phyloP scores from a whole-genome alignment of 2,888 invertebrate species.

The Dryobota labecula region DNA sequence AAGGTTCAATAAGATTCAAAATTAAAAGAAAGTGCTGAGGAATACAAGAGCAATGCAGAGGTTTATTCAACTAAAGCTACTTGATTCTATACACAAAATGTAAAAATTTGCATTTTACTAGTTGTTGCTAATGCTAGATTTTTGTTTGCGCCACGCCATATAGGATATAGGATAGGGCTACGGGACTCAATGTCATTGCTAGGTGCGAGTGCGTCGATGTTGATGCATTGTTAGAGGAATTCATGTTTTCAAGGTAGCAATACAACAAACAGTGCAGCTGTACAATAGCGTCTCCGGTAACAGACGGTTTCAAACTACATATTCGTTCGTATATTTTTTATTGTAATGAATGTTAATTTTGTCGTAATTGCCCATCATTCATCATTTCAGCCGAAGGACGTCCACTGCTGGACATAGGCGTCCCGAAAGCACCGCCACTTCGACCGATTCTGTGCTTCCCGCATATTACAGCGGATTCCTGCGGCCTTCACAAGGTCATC shows the following conservation, averaged over 20 bases:
- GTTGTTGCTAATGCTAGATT: too few relatives aligned
- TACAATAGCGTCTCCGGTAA: not conserved
- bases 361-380: not conserved
- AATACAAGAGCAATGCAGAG: not conserved
- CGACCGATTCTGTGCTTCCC: too few relatives aligned
- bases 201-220: not conserved
- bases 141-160: not conserved
- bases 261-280: not conserved
- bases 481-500: too few relatives aligned
- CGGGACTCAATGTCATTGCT: not conserved
- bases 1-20: too few relatives aligned
- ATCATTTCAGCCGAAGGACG: too few relatives aligned
- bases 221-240: not conserved
- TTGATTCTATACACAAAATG: not conserved
- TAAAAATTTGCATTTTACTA: too few relatives aligned
- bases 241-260: not conserved
- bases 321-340: not conserved
- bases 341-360: not conserved
- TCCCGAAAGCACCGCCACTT: too few relatives aligned
- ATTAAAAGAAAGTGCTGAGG: not conserved
- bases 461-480: too few relatives aligned
- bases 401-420: too few relatives aligned
- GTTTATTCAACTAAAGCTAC: not conserved
- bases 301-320: not conserved
- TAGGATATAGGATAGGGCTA: too few relatives aligned